Percentiles rank a stretch among this genome's conserved stretches.
Conservation (phyloP, 2,113 vertebrate species). For the Brienomyrus brachyistius region DNA sequence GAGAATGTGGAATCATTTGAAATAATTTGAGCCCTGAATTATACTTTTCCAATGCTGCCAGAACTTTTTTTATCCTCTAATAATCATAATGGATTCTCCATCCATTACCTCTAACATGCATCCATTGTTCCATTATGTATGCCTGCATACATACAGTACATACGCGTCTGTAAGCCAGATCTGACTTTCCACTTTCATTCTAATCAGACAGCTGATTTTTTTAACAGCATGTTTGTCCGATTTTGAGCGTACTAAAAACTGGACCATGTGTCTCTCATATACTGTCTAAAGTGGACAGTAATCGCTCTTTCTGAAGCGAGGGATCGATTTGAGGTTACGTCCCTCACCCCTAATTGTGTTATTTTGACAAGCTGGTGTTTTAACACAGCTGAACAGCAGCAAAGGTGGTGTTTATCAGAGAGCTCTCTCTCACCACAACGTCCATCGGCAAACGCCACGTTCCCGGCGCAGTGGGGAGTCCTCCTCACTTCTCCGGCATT, state of each 20-base stretch:
- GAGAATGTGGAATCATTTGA: neutral
- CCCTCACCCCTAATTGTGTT: neutral
- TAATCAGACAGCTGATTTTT: neutral
- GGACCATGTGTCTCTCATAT: neutral
- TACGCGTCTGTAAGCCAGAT: neutral
- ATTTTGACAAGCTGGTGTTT: neutral
- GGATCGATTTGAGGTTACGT: neutral
- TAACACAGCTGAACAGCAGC: neutral
- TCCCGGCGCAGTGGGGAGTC: neutral
- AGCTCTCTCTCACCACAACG: neutral
- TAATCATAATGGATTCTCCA: neutral
- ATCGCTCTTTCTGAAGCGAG: neutral
- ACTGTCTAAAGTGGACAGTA: neutral
- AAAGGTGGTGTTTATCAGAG: neutral
- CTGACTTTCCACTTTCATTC: neutral
- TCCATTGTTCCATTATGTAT: neutral
- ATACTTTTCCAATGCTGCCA: neutral
- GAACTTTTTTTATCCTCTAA: neutral
- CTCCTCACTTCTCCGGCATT: neutral
- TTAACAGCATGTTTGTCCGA: neutral
- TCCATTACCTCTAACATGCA: neutral
- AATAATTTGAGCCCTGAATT: neutral
- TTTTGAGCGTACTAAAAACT: neutral
- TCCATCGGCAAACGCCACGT: neutral
- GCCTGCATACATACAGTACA: neutral